Conservation (phyloP, 2,797 vertebrate genomes). For the Fringilla coelebs region DNA sequence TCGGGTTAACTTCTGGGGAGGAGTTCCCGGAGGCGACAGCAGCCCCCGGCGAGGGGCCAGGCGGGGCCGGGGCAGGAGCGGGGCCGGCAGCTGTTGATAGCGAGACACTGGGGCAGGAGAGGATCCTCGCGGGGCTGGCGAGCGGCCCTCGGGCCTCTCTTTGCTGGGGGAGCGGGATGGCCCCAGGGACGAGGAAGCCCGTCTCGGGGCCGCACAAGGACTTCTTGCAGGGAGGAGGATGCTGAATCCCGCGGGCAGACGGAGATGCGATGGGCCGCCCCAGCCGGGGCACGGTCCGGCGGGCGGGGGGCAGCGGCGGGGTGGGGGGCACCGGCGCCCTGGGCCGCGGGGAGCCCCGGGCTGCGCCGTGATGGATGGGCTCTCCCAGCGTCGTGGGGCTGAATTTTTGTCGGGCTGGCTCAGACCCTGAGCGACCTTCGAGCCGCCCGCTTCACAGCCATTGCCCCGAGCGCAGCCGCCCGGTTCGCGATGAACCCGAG, state of each 20-base stretch:
- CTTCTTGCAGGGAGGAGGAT: background rate
- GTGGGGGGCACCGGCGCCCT: too few species aligned
- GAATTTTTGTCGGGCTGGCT: background rate
- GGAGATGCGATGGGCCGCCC: background rate
- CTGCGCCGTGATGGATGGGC: background rate
- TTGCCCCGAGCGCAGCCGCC: background rate
- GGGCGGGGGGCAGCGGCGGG: background rate
- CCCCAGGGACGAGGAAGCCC: background rate
- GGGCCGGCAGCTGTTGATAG: background rate
- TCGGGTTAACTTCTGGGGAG: constrained; percentile 43
- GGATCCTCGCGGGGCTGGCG: background rate
- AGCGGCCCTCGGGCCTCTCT: background rate
- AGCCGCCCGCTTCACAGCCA: background rate
- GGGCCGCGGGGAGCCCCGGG: background rate
- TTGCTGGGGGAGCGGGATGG: background rate
- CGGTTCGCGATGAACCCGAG: background rate
- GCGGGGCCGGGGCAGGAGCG: background rate
- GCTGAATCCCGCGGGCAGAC: background rate
- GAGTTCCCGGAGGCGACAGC: background rate
- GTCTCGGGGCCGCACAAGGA: background rate
- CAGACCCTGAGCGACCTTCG: background rate
- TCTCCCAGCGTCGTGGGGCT: background rate
- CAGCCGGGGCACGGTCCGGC: background rate
- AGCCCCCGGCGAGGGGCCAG: background rate
- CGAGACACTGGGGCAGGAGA: background rate